These are phyloP conservation scores for Drosophila rufa DNA, from an alignment of 1,140 invertebrate species.

Conservation along the genomic window DNA sequence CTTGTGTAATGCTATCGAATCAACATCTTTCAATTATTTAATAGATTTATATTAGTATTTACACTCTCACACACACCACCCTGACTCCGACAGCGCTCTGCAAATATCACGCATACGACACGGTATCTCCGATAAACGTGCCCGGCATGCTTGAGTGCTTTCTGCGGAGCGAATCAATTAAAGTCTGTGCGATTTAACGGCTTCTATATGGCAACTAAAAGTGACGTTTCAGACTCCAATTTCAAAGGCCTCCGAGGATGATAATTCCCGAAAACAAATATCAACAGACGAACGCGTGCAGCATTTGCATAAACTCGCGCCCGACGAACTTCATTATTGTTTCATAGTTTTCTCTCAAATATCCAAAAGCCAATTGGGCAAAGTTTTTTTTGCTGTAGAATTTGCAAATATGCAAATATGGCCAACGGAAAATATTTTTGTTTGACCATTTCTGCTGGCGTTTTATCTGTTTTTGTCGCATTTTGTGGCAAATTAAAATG, in stretches of 20 bases:
- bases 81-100: neutral
- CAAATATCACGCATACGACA: conserved; percentile 47
- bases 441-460: conserved; percentile 33
- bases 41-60: conserved; percentile 28
- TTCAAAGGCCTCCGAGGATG: neutral
- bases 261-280: conserved; percentile 11
- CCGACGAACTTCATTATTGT: conserved; percentile 22
- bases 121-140: conserved; percentile 21
- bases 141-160: conserved; percentile 16
- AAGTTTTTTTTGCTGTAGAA: conserved; percentile 13
- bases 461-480: conserved; percentile 53
- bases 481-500: conserved; percentile 54
- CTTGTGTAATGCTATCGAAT: conserved; percentile 34
- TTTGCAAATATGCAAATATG: conserved; percentile 44
- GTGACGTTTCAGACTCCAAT: conserved; percentile 20
- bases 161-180: conserved; percentile 38
- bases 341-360: conserved; percentile 39
- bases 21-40: conserved; percentile 56
- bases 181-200: conserved; percentile 28
- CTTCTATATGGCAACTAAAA: conserved; percentile 10
- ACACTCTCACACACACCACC: conserved; percentile 20
- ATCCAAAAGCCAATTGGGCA: conserved; percentile 53
- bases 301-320: conserved; percentile 41
- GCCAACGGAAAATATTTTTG: conserved; percentile 33
- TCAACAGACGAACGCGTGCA: conserved; percentile 32